A percentile compares a stretch with the other conserved stretches of the same genome.
These are phyloP conservation scores for Coleophora flavipennella DNA, from an alignment of 2,888 invertebrate genomes.

Conservation along the genomic window DNA sequence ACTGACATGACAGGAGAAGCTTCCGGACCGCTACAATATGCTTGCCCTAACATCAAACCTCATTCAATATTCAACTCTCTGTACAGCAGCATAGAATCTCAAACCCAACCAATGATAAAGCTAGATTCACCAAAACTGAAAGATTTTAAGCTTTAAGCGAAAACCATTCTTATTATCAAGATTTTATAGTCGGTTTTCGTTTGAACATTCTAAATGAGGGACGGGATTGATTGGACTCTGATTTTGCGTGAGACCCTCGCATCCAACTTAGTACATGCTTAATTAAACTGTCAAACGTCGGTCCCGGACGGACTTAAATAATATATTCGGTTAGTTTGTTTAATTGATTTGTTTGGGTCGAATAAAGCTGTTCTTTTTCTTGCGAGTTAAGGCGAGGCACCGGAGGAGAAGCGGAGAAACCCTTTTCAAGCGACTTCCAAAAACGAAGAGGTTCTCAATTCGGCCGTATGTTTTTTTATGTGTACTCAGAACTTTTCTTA, in stretches of 20 bases:
- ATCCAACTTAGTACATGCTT: slow-evolving; percentile 32
- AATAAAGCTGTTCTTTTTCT: not conserved
- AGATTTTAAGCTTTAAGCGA: slow-evolving; percentile 5
- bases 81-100: slow-evolving; percentile 3
- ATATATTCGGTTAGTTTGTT: slow-evolving; percentile 17
- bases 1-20: slow-evolving; percentile 23
- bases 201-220: slow-evolving; percentile 10
- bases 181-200: too few species aligned
- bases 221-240: slow-evolving; percentile 30
- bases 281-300: slow-evolving; percentile 40
- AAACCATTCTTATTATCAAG: too few species aligned
- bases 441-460: too few species aligned
- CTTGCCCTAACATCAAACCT: not conserved
- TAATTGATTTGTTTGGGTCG: slow-evolving; percentile 9
- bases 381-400: too few species aligned
- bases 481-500: too few species aligned
- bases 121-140: slow-evolving; percentile 6
- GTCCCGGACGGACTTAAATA: slow-evolving; percentile 17
- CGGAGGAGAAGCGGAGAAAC: too few species aligned
- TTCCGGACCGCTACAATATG: slow-evolving; percentile 21
- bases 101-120: slow-evolving; percentile 5
- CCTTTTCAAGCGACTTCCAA: too few species aligned
- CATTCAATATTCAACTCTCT: slow-evolving; percentile 10
- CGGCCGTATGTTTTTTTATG: too few species aligned
- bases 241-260: slow-evolving; percentile 32